phyloP scores from a whole-genome alignment of 2,888 invertebrate species.

The Cerastoderma edule region DNA sequence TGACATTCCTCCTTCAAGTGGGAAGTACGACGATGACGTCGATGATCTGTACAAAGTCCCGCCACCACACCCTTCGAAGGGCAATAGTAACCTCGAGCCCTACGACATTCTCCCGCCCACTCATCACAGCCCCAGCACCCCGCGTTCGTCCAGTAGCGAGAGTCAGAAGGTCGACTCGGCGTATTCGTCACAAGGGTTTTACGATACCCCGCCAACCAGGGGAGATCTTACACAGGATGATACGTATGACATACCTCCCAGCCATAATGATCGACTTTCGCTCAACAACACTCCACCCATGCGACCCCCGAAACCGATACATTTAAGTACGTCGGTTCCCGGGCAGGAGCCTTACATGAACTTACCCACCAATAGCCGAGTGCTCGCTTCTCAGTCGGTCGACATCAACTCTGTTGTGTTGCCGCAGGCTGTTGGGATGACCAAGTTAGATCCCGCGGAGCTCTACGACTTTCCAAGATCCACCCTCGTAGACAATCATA shows the following conservation, averaged over 20 bases:
- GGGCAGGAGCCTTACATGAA: conserved; percentile 76
- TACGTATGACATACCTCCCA: conserved; percentile 72
- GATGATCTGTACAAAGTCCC: conserved; percentile 62
- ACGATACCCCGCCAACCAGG: conserved; percentile 63
- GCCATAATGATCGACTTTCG: conserved; percentile 48
- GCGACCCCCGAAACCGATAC: conserved; percentile 70
- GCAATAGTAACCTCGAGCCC: conserved; percentile 38
- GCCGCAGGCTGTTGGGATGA: conserved; percentile 36
- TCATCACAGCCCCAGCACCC: conserved; percentile 68
- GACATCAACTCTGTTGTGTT: conserved; percentile 66
- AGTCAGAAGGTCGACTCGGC: conserved; percentile 69
- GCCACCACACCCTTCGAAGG: conserved; percentile 44
- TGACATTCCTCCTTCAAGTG: conserved; percentile 60
- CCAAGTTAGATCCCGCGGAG: conserved; percentile 62
- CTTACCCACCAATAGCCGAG: conserved; percentile 73
- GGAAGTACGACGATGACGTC: conserved; percentile 19
- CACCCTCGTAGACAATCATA: conserved; percentile 36
- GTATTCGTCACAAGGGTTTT: conserved; percentile 63
- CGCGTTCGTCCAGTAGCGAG: conserved; percentile 69
- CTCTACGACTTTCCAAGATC: conserved; percentile 61
- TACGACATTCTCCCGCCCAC: conserved; percentile 72
- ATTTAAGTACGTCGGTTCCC: conserved; percentile 35
- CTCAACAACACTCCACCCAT: conserved; percentile 62
- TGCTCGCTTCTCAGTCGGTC: conserved; percentile 39
- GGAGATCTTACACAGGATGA: conserved; percentile 58